Evolutionary conservation across 2,888 invertebrate genomes (phyloP).

Genomic region (Baccha elongata): DNA sequence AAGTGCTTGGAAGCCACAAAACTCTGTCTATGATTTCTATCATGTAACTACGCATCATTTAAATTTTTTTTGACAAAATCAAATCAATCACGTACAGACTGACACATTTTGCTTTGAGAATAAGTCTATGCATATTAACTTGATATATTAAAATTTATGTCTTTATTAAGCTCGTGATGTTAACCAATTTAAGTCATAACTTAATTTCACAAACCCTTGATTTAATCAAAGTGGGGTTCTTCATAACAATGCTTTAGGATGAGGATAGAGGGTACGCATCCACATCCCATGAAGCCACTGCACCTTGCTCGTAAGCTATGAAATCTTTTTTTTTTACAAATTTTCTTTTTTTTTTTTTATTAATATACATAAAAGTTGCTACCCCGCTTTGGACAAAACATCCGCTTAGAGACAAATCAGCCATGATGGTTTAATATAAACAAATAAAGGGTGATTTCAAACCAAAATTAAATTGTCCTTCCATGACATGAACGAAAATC

Average conservation of each 20-base stretch:
- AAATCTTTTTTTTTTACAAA: background rate
- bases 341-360: no score
- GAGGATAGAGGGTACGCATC: background rate
- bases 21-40: slow-evolving; percentile 13
- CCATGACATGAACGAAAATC: slow-evolving; percentile 61
- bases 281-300: background rate
- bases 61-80: no score
- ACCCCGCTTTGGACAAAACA: slow-evolving; percentile 9
- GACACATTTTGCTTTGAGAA: no score
- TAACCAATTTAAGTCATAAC: background rate
- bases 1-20: slow-evolving; percentile 15
- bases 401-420: slow-evolving; percentile 20
- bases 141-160: no score
- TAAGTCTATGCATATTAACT: no score
- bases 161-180: no score
- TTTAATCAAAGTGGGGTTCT: background rate
- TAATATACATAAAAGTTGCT: background rate
- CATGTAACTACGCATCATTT: no score
- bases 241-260: background rate
- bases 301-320: background rate
- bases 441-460: slow-evolving; percentile 32
- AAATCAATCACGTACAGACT: no score
- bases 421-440: background rate
- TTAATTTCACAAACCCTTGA: background rate
- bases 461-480: slow-evolving; percentile 56